Evolutionary conservation across 2,797 vertebrate species (phyloP).

Genomic region (Phaenicophaeus curvirostris): DNA sequence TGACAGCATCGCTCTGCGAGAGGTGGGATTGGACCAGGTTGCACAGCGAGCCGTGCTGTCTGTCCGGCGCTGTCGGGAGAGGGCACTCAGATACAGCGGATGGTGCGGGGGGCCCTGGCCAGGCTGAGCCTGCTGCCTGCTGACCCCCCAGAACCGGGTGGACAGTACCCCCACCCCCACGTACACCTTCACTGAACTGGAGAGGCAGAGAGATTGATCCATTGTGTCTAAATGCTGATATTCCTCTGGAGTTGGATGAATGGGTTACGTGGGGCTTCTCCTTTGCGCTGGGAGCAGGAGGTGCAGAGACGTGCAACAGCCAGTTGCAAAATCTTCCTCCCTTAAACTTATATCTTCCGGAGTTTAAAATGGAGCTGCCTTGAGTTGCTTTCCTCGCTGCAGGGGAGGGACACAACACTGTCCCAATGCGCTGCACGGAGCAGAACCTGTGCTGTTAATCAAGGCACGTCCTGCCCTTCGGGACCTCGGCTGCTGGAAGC

Average conservation of each 20-base stretch:
- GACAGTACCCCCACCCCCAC: too few relatives aligned
- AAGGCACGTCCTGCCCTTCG: neutral
- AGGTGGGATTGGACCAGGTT: neutral
- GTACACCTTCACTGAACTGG: too few relatives aligned
- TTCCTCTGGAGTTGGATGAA: neutral
- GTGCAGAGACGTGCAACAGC: accelerated
- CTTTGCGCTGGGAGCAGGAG: neutral
- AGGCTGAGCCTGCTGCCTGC: neutral
- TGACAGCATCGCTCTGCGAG: neutral
- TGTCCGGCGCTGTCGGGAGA: constrained; percentile 12
- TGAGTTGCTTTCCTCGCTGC: neutral
- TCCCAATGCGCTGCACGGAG: accelerated
- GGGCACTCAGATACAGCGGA: constrained; percentile 41
- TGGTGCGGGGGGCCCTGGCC: neutral
- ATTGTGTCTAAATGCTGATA: neutral
- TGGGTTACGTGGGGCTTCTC: neutral
- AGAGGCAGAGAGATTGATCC: neutral
- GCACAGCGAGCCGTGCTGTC: neutral
- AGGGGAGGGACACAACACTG: neutral
- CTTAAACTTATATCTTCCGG: neutral
- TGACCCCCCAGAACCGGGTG: neutral
- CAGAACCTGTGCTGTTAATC: neutral
- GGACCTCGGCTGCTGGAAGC: neutral
- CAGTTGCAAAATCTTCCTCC: neutral
- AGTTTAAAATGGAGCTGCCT: neutral